These are phyloP conservation scores for Eidolon helvum DNA, from an alignment of 2,113 vertebrate species.

Conservation along the genomic window DNA sequence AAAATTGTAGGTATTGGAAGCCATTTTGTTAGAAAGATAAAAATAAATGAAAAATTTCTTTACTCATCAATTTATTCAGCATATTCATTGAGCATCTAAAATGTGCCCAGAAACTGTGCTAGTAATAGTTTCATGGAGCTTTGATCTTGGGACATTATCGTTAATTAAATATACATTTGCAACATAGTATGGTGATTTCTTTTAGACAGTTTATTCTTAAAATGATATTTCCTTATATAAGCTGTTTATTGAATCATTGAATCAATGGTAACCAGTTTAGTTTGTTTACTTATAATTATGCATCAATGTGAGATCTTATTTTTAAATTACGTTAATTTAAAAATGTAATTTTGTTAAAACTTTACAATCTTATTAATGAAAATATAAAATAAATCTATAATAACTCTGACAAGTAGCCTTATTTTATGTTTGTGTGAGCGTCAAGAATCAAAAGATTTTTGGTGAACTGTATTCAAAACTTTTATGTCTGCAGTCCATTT, in stretches of 20 bases:
- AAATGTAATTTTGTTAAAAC: neutral
- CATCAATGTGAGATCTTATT: neutral
- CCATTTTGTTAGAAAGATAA: neutral
- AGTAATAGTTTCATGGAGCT: neutral
- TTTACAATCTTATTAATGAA: neutral
- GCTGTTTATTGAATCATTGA: neutral
- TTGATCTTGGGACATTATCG: neutral
- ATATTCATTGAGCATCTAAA: neutral
- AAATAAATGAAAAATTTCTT: neutral
- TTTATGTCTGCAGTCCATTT: neutral
- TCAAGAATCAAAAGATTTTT: neutral
- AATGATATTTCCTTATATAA: neutral
- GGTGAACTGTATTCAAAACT: neutral
- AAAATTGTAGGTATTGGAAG: neutral
- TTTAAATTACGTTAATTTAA: slow-evolving; percentile 1
- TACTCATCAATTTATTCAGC: neutral
- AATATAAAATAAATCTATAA: neutral
- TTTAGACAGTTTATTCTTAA: neutral
- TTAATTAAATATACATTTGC: neutral
- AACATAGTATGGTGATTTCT: neutral
- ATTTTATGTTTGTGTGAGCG: neutral
- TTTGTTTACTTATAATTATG: neutral
- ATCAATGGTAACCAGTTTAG: neutral
- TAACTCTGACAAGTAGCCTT: neutral
- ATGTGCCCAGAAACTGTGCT: neutral